Percentiles rank a stretch among this genome's conserved stretches.
phyloP scores from a whole-genome alignment of 2,888 invertebrate genomes.

The Esperia sulphurella region DNA sequence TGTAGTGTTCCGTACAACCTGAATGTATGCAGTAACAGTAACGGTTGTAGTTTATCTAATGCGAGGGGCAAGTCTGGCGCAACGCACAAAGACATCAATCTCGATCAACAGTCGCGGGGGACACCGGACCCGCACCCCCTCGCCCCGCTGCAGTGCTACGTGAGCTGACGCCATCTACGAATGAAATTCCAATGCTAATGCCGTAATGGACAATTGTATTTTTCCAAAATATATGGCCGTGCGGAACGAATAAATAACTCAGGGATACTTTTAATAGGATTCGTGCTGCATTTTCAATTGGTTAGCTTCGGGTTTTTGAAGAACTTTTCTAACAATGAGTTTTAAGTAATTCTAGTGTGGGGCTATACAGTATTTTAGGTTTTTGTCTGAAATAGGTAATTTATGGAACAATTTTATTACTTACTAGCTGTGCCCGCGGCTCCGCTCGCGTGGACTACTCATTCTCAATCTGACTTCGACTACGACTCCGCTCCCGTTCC shows the following conservation, averaged over 20 bases:
- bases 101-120: slow-evolving; percentile 60
- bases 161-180: slow-evolving; percentile 36
- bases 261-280: neutral
- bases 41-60: slow-evolving; percentile 1
- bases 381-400: too few species aligned
- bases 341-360: neutral
- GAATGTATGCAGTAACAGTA: too few species aligned
- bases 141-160: slow-evolving; percentile 24
- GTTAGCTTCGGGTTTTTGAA: neutral
- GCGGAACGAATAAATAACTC: neutral
- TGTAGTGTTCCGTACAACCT: too few species aligned
- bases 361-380: neutral
- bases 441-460: too few species aligned
- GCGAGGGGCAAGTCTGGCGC: slow-evolving; percentile 10
- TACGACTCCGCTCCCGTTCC: too few species aligned
- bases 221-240: neutral
- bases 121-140: slow-evolving; percentile 24
- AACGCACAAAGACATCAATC: slow-evolving; percentile 58
- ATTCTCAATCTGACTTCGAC: too few species aligned
- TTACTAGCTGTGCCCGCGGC: too few species aligned
- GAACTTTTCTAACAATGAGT: too few species aligned
- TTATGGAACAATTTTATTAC: too few species aligned
- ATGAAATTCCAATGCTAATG: slow-evolving; percentile 48
- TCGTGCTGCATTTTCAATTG: neutral
- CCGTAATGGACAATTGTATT: slow-evolving; percentile 18